A percentile compares a stretch with the other conserved stretches of the same genome.
These are phyloP conservation scores for Tyria jacobaeae DNA, from an alignment of 2,888 invertebrate genomes.

Conservation along the genomic window DNA sequence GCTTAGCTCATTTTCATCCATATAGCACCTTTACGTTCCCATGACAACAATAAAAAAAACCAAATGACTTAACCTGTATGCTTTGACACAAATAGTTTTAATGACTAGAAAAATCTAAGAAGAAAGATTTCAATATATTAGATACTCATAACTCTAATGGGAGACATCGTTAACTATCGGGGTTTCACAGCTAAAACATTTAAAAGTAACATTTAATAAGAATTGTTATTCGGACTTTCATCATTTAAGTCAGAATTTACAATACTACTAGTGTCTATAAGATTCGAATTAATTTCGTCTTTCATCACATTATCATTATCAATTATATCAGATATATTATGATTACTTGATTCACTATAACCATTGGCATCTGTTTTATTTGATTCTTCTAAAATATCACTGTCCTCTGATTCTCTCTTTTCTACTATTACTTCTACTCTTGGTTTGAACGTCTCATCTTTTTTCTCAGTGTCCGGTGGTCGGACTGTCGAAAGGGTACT, in stretches of 20 bases:
- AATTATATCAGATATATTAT: slow-evolving; percentile 57
- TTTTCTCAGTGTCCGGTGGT: slow-evolving; percentile 72
- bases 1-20: slow-evolving; percentile 30
- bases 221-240: slow-evolving; percentile 81
- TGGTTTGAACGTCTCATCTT: slow-evolving; percentile 65
- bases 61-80: slow-evolving; percentile 34
- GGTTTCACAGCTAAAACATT: slow-evolving; percentile 64
- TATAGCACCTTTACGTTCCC: slow-evolving; percentile 39
- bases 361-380: slow-evolving; percentile 60
- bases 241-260: slow-evolving; percentile 69
- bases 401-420: slow-evolving; percentile 65
- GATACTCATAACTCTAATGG: slow-evolving; percentile 54
- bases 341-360: slow-evolving; percentile 63
- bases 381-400: slow-evolving; percentile 61
- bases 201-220: slow-evolving; percentile 63
- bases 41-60: slow-evolving; percentile 27
- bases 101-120: slow-evolving; percentile 46
- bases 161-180: slow-evolving; percentile 61
- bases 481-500: slow-evolving; percentile 84
- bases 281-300: slow-evolving; percentile 80
- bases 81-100: slow-evolving; percentile 46
- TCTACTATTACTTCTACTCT: slow-evolving; percentile 74
- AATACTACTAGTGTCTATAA: slow-evolving; percentile 65
- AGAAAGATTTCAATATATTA: slow-evolving; percentile 44
- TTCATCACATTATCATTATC: slow-evolving; percentile 60